These are phyloP conservation scores for Helleia helle DNA, from an alignment of 2,888 invertebrate genomes.

Conservation along the genomic window DNA sequence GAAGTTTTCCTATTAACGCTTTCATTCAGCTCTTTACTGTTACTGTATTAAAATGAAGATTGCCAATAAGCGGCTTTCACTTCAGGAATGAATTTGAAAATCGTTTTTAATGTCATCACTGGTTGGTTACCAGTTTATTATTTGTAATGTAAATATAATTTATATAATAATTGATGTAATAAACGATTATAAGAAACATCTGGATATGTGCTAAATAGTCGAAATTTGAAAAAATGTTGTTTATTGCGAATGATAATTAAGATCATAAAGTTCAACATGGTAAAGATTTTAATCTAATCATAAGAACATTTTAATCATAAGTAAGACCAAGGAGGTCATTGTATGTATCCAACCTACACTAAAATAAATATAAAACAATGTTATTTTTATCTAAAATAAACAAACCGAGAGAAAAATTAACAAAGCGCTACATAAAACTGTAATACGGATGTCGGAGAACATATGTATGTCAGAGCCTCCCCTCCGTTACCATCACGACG, in stretches of 20 bases:
- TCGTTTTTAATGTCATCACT: conserved; percentile 17
- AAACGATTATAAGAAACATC: no score
- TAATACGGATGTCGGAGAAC: conserved; percentile 18
- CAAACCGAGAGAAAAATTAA: no score
- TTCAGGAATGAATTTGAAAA: conserved; percentile 30
- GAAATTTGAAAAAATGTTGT: no score
- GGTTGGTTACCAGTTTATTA: not conserved
- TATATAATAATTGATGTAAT: not conserved
- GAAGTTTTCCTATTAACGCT: conserved; percentile 60
- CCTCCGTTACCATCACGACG: conserved; percentile 39
- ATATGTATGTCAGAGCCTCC: conserved; percentile 33
- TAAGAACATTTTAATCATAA: not conserved
- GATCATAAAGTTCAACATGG: no score
- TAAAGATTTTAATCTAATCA: not conserved
- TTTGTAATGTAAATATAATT: conserved; percentile 1
- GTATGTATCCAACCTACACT: no score
- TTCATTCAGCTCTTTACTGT: conserved; percentile 33
- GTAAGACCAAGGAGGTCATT: no score
- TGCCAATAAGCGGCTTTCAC: conserved; percentile 37
- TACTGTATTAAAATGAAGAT: conserved; percentile 39
- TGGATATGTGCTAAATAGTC: no score
- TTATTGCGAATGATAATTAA: no score
- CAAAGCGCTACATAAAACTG: conserved; percentile 7
- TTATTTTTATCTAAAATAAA: no score
- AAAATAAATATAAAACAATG: no score